Percentiles rank a stretch among this genome's conserved stretches.
Conservation (phyloP, 92 coral and sea anemone genomes). For the Epizoanthus rinbou region DNA sequence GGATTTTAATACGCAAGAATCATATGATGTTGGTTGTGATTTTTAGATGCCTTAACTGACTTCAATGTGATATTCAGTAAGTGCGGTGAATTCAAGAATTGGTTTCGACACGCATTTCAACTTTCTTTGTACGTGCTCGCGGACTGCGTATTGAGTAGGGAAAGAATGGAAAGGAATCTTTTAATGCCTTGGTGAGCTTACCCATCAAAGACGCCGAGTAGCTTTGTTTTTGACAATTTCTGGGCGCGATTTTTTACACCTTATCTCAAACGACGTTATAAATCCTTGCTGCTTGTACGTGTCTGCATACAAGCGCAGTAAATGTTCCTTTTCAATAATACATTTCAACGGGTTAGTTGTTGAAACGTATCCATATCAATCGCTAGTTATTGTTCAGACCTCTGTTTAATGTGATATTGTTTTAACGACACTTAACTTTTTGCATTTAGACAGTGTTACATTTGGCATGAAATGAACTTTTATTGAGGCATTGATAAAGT, state of each 20-base stretch:
- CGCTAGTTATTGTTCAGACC: conserved; percentile 6
- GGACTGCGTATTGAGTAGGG: background rate
- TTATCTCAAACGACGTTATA: conserved; percentile 33
- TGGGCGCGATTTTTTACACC: conserved; percentile 44
- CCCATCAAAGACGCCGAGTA: conserved; percentile 40
- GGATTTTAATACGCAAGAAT: background rate
- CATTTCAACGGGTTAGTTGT: conserved; percentile 10
- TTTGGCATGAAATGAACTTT: background rate
- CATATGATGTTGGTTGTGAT: background rate
- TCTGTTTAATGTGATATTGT: conserved; percentile 24
- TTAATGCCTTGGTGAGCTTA: conserved; percentile 33
- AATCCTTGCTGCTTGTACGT: background rate
- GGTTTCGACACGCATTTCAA: background rate
- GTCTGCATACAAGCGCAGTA: conserved; percentile 1
- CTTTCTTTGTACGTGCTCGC: conserved; percentile 29
- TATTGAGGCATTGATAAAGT: background rate
- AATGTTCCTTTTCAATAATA: background rate
- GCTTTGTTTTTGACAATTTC: conserved; percentile 33
- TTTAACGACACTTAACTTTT: conserved; percentile 13
- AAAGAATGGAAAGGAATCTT: conserved; percentile 34
- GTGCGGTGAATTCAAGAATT: conserved; percentile 11
- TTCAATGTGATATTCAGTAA: background rate
- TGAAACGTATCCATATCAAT: conserved; percentile 42
- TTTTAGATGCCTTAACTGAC: conserved; percentile 1
- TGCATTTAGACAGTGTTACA: conserved; percentile 3